A percentile compares a stretch with the other conserved stretches of the same genome.
phyloP scores from a whole-genome alignment of 2,797 vertebrate species.

The Falco naumanni region DNA sequence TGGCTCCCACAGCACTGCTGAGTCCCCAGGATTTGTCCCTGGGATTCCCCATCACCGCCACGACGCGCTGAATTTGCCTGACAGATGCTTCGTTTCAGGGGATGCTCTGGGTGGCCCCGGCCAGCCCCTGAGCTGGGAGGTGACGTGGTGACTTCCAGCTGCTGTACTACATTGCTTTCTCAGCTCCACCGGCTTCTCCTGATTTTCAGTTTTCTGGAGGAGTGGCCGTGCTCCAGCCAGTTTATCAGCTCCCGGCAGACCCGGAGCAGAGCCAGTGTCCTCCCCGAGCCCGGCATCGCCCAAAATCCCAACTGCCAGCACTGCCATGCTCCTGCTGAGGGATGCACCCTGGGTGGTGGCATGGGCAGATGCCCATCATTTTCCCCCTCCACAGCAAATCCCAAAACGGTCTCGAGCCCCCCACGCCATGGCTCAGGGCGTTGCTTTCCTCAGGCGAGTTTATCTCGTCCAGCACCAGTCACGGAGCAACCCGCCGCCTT shows the following conservation, averaged over 20 bases:
- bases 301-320: neutral
- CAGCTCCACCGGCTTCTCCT: neutral
- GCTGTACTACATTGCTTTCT: fast-evolving
- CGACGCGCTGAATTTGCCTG: fast-evolving
- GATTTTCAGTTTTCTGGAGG: neutral
- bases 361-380: neutral
- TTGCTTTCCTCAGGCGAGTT: neutral
- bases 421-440: fast-evolving
- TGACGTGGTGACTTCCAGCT: neutral
- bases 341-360: neutral
- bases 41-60: neutral
- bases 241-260: neutral
- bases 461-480: neutral
- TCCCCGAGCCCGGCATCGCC: neutral
- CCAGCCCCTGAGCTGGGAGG: neutral
- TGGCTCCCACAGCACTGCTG: neutral
- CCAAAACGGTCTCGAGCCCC: no score
- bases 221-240: neutral
- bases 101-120: fast-evolving
- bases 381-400: neutral
- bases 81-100: neutral
- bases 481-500: neutral
- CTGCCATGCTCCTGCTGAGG: fast-evolving
- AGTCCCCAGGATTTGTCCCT: neutral
- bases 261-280: neutral